These are phyloP conservation scores for Bombyx huttoni DNA, from an alignment of 2,888 invertebrate genomes.

Conservation along the genomic window DNA sequence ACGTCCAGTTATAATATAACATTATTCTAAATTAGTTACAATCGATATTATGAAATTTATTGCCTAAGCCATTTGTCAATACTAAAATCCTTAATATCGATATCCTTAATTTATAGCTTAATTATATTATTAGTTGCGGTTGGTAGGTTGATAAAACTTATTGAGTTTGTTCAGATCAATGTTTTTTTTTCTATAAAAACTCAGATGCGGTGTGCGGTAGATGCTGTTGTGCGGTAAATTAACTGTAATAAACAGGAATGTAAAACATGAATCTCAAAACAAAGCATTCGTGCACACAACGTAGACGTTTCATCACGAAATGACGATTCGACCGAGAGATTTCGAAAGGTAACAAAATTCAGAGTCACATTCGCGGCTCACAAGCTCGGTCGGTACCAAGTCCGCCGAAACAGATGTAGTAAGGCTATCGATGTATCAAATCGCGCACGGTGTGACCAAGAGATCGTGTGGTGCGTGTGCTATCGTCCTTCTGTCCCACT, in stretches of 20 bases:
- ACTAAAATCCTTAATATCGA: no score
- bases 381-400: constrained; percentile 8
- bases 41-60: no score
- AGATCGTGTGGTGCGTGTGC: constrained; percentile 4
- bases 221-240: no score
- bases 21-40: no score
- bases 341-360: constrained; percentile 26
- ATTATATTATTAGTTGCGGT: no score
- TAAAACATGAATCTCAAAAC: neutral
- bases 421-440: constrained; percentile 10
- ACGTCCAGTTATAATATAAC: no score
- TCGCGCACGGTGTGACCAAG: constrained; percentile 5
- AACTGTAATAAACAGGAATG: neutral
- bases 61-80: no score
- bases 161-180: no score
- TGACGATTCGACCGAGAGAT: constrained; percentile 20
- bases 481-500: constrained; percentile 3
- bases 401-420: constrained; percentile 14
- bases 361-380: constrained; percentile 8
- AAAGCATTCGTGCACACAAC: neutral
- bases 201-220: no score
- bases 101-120: no score
- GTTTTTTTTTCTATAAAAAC: no score
- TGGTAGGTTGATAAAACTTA: no score
- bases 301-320: constrained; percentile 14